phyloP scores from a whole-genome alignment of 2,113 vertebrate species.

The Paradisaea rubra region DNA sequence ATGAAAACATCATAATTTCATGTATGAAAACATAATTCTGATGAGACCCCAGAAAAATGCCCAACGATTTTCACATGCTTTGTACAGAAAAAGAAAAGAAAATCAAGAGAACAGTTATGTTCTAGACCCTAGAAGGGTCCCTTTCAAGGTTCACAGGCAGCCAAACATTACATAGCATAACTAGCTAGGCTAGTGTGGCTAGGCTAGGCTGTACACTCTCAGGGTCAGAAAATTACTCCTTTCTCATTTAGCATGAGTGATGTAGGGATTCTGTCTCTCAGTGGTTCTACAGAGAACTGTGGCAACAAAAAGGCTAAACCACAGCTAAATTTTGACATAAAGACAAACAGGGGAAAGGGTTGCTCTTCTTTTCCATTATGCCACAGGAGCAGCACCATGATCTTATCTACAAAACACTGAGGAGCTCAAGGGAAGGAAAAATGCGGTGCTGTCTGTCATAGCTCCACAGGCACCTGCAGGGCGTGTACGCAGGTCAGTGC shows the following conservation, averaged over 20 bases:
- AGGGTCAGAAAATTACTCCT: background rate
- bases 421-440: background rate
- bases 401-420: background rate
- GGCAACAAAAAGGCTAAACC: background rate
- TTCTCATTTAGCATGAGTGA: background rate
- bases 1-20: background rate
- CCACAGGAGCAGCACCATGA: background rate
- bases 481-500: background rate
- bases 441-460: background rate
- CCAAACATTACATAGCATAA: background rate
- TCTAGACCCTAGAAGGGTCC: background rate
- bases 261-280: background rate
- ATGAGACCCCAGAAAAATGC: background rate
- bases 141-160: background rate
- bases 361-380: background rate
- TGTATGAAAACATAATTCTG: background rate
- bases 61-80: background rate
- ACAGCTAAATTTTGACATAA: background rate
- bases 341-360: background rate
- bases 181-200: background rate
- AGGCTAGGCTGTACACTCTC: background rate
- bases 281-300: background rate
- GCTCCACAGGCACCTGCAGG: background rate
- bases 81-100: background rate
- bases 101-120: background rate